Evolutionary conservation across 2,797 vertebrate species (phyloP).

Genomic region (Nothura maculosa): DNA sequence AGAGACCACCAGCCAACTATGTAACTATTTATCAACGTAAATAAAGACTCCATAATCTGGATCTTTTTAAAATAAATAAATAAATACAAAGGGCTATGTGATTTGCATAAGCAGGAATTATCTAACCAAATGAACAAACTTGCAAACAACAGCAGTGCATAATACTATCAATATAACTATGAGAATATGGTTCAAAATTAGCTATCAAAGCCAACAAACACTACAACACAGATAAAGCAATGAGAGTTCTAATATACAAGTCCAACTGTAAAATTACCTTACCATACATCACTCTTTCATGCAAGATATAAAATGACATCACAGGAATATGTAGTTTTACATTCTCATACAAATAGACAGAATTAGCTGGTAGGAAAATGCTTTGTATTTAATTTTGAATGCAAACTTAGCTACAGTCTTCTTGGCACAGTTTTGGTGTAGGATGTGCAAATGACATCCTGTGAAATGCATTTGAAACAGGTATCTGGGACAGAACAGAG

Average conservation of each 20-base stretch:
- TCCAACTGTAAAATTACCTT: background rate
- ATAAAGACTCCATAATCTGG: background rate
- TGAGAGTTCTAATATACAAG: background rate
- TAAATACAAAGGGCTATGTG: background rate
- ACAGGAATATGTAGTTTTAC: background rate
- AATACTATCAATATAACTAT: background rate
- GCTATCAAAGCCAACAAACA: background rate
- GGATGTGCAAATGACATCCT: background rate
- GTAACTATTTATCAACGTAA: background rate
- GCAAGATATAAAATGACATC: background rate
- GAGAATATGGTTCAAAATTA: background rate
- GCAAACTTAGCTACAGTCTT: background rate
- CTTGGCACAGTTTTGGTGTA: background rate
- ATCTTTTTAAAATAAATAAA: background rate
- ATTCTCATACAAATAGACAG: background rate
- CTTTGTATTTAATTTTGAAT: fast-evolving
- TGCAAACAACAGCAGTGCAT: background rate
- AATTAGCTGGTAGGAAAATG: background rate
- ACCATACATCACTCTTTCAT: background rate
- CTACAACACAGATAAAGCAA: background rate
- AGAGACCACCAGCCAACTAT: background rate
- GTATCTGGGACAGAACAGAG: background rate
- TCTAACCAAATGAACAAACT: background rate
- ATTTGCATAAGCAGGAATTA: background rate
- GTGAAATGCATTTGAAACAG: background rate